Percentiles rank a stretch among this genome's conserved stretches.
phyloP scores from a whole-genome alignment of 2,888 invertebrate genomes.

The Cerastis leucographa region DNA sequence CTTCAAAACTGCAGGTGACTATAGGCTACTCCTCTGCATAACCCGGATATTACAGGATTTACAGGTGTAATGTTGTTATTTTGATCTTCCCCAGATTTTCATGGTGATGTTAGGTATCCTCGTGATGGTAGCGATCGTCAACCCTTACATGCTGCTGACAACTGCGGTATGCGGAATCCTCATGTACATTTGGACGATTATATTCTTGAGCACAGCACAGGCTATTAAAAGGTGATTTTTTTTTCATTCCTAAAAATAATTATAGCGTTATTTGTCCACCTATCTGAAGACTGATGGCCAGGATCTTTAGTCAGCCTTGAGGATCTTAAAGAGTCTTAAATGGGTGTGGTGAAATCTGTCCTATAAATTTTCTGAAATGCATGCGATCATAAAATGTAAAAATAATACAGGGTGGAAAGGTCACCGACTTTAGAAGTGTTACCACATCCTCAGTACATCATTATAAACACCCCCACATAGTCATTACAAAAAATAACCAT shows the following conservation, averaged over 20 bases:
- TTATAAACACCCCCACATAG: too few species aligned
- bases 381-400: neutral
- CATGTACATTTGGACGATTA: conserved; percentile 92
- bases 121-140: conserved; percentile 93
- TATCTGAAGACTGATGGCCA: neutral
- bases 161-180: conserved; percentile 91
- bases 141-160: conserved; percentile 92
- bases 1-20: neutral
- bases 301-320: neutral
- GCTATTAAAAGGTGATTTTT: conserved; percentile 91
- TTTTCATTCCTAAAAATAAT: neutral
- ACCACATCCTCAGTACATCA: too few species aligned
- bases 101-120: conserved; percentile 94
- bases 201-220: conserved; percentile 94
- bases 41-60: too few species aligned
- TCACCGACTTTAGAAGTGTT: too few species aligned
- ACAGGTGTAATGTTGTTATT: neutral
- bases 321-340: neutral
- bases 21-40: neutral
- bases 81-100: conserved; percentile 88
- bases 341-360: neutral
- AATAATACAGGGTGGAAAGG: neutral
- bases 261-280: neutral
- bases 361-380: neutral
- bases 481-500: too few species aligned